Conservation (phyloP, 64 coral and sea anemone species). For the Stylophora pistillata region DNA sequence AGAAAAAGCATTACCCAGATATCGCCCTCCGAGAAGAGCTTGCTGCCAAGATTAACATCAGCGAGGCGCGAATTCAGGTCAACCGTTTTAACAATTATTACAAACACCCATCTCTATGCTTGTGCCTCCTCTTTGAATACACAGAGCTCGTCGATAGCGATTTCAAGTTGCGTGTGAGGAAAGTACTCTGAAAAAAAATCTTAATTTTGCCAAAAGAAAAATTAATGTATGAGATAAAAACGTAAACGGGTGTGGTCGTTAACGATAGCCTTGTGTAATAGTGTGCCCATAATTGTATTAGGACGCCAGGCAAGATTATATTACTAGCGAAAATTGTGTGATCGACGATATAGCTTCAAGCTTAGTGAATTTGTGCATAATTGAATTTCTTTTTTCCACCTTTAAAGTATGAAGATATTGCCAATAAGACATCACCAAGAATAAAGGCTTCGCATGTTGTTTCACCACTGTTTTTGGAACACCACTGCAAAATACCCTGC, state of each 20-base stretch:
- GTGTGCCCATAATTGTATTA: slow-evolving; percentile 87
- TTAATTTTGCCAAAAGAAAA: slow-evolving; percentile 43
- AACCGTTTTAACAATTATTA: not conserved
- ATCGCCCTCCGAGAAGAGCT: slow-evolving; percentile 95
- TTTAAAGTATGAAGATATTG: slow-evolving; percentile 55
- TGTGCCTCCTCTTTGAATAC: not conserved
- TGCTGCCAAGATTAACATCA: slow-evolving; percentile 94
- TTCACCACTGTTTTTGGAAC: not conserved
- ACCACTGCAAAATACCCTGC: not conserved
- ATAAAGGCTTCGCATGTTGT: not conserved
- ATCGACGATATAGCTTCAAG: slow-evolving; percentile 81
- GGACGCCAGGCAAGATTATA: slow-evolving; percentile 80
- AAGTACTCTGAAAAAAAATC: slow-evolving; percentile 13
- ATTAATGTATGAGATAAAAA: slow-evolving; percentile 31
- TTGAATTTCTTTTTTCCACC: slow-evolving; percentile 75
- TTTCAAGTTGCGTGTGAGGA: not conserved
- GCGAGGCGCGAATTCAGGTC: slow-evolving; percentile 97
- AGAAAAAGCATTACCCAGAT: slow-evolving; percentile 98
- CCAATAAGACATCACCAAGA: slow-evolving; percentile 48
- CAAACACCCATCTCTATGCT: not conserved
- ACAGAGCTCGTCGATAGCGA: not conserved
- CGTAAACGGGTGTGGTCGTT: slow-evolving; percentile 81
- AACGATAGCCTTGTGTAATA: slow-evolving; percentile 76
- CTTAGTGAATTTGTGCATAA: slow-evolving; percentile 70
- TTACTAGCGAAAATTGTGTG: slow-evolving; percentile 82